phyloP scores from a whole-genome alignment of 2,113 vertebrate species.

The Otus sunia region DNA sequence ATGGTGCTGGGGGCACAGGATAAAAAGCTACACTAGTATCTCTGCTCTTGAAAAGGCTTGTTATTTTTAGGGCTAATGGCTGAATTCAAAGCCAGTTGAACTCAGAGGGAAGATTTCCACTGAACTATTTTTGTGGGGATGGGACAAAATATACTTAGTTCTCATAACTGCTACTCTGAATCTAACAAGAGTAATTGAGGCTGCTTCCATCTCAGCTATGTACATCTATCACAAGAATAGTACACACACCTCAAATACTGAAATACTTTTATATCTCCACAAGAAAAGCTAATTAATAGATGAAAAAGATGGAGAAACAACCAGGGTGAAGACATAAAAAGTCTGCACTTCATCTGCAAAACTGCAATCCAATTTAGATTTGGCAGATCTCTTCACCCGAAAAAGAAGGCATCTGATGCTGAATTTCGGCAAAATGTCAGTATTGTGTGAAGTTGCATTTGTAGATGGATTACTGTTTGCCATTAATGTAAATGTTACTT shows the following conservation, averaged over 20 bases:
- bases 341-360: neutral
- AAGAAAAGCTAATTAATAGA: neutral
- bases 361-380: constrained; percentile 11
- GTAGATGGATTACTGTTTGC: neutral
- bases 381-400: neutral
- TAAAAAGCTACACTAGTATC: constrained; percentile 13
- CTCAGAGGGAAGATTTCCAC: constrained; percentile 24
- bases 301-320: neutral
- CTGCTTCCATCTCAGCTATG: neutral
- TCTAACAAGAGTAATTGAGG: neutral
- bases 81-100: constrained; percentile 29
- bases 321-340: neutral
- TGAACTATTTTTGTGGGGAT: constrained; percentile 43
- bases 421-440: constrained; percentile 14
- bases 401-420: neutral
- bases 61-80: constrained; percentile 49
- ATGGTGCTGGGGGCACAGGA: neutral
- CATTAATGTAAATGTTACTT: neutral
- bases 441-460: neutral
- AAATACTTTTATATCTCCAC: neutral
- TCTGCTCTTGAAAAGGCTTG: constrained; percentile 33
- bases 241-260: neutral
- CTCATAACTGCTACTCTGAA: neutral
- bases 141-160: constrained; percentile 2
- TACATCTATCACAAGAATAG: neutral